phyloP scores from a whole-genome alignment of 2,888 invertebrate species.

The Keiferia lycopersicella region DNA sequence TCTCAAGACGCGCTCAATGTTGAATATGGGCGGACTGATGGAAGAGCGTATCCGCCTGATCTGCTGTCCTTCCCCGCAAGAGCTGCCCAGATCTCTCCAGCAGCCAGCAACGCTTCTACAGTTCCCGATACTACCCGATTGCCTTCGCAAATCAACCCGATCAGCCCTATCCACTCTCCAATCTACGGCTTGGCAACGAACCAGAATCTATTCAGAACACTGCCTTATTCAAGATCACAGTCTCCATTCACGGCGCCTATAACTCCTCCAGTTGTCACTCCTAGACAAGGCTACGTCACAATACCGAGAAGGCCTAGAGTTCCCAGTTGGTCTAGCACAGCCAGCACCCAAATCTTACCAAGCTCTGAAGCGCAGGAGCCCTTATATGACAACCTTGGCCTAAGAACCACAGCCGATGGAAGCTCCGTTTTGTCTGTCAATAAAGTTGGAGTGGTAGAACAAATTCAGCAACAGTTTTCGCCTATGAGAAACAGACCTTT shows the following conservation, averaged over 20 bases:
- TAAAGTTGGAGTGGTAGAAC: conserved; percentile 78
- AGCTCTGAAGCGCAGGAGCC: conserved; percentile 85
- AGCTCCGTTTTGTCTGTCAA: conserved; percentile 89
- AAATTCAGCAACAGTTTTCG: conserved; percentile 66
- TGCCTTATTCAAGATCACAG: conserved; percentile 89
- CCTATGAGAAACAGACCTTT: conserved; percentile 84
- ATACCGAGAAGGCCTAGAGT: conserved; percentile 92
- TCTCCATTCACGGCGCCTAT: conserved; percentile 87
- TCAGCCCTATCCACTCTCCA: conserved; percentile 85
- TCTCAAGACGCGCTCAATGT: conserved; percentile 79
- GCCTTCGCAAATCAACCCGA: conserved; percentile 79
- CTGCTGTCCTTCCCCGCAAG: conserved; percentile 89
- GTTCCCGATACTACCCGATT: conserved; percentile 87
- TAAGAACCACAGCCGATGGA: conserved; percentile 93
- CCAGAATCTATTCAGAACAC: conserved; percentile 87
- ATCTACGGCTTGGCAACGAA: conserved; percentile 83
- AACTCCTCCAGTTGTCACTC: conserved; percentile 84
- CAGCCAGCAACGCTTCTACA: conserved; percentile 91
- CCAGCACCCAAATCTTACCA: conserved; percentile 77
- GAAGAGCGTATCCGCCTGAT: conserved; percentile 89
- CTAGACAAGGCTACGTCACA: conserved; percentile 91
- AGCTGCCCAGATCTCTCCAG: conserved; percentile 87
- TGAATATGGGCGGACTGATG: conserved; percentile 79
- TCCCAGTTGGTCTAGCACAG: conserved; percentile 89
- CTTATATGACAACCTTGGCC: conserved; percentile 92